Evolutionary conservation across 2,797 vertebrate genomes (phyloP).

Genomic region (Sebastolobus alascanus): DNA sequence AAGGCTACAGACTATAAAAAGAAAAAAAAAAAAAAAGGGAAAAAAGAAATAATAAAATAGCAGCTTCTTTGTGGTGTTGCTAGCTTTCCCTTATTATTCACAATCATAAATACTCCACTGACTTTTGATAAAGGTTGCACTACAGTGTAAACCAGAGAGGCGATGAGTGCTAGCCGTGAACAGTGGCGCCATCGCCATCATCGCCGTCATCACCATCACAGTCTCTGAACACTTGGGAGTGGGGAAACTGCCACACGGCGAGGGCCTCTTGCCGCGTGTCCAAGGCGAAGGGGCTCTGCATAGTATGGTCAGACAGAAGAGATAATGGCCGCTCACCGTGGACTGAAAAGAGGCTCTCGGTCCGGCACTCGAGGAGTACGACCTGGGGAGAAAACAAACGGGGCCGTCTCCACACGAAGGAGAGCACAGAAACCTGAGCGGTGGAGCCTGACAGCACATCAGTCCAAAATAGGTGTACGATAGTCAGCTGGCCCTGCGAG

Average conservation of each 20-base stretch:
- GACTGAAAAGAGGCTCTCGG: constrained; percentile 53
- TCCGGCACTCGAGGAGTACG: constrained; percentile 51
- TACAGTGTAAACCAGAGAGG: constrained; percentile 78
- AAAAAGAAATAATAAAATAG: constrained; percentile 46
- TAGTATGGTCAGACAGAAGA: constrained; percentile 69
- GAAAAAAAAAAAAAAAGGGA: not conserved
- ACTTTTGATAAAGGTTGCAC: constrained; percentile 75
- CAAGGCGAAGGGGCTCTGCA: constrained; percentile 68
- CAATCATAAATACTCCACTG: constrained; percentile 78
- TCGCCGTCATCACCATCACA: constrained; percentile 47
- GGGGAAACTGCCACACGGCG: constrained; percentile 56
- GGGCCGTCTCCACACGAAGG: constrained; percentile 34
- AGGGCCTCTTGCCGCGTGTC: constrained; percentile 44
- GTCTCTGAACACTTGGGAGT: constrained; percentile 74
- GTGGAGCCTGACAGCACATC: constrained; percentile 64
- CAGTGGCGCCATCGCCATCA: constrained; percentile 14
- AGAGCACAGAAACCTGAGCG: constrained; percentile 75
- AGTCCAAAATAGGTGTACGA: constrained; percentile 61
- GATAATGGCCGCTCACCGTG: constrained; percentile 41
- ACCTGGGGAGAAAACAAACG: constrained; percentile 25
- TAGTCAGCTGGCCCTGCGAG: constrained; percentile 67
- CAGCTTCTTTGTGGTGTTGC: constrained; percentile 82
- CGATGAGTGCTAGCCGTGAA: constrained; percentile 41
- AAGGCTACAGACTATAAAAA: constrained; percentile 52
- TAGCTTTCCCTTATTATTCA: constrained; percentile 83